These are phyloP conservation scores for Sakesphorus luctuosus DNA, from an alignment of 2,113 vertebrate genomes.

Conservation along the genomic window DNA sequence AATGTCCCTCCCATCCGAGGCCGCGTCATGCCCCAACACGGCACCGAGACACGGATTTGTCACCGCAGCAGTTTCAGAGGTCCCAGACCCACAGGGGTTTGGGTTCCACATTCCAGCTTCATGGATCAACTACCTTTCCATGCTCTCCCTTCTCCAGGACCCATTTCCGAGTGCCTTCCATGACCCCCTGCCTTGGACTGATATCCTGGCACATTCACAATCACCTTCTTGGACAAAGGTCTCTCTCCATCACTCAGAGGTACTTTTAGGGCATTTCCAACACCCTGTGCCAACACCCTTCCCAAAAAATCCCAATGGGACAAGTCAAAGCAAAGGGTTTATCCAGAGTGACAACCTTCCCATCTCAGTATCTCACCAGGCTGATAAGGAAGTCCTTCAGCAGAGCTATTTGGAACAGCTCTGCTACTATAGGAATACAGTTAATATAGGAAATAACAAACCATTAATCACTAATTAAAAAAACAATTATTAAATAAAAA, in stretches of 20 bases:
- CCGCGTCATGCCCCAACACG: fast-evolving
- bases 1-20: not conserved
- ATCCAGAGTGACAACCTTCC: not conserved
- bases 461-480: not conserved
- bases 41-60: not conserved
- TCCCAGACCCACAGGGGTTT: not conserved
- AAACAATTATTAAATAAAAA: not conserved
- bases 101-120: not conserved
- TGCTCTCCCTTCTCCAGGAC: not conserved
- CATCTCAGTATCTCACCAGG: not conserved
- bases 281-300: not conserved
- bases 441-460: not conserved
- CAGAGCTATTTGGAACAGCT: not conserved
- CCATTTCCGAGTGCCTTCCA: not conserved
- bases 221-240: not conserved
- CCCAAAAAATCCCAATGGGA: not conserved
- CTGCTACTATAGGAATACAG: too few species aligned
- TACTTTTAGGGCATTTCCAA: not conserved
- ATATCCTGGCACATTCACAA: not conserved
- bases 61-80: not conserved
- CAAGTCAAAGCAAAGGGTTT: not conserved
- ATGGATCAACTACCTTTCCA: not conserved
- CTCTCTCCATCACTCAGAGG: not conserved
- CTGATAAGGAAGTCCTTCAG: not conserved
- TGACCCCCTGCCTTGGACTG: fast-evolving